Base-by-base conservation (phyloP, 2,888 invertebrate genomes). In the Graphium colonna region DNA sequence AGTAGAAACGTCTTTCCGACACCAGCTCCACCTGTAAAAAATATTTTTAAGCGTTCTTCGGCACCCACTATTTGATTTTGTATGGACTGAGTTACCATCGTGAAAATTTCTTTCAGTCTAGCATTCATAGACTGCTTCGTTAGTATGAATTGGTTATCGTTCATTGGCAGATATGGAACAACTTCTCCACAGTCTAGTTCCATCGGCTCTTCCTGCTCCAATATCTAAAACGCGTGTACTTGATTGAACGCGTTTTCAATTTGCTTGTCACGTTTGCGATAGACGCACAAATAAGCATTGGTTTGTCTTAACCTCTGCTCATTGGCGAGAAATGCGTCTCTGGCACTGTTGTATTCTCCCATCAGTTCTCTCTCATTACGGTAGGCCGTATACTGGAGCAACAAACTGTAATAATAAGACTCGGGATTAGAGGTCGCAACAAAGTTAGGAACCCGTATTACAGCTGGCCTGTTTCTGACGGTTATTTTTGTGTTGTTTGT, bases 201-300 rank as follows among this genome's bases (percentile, higher is more conserved):
- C 51, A 49, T 56, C 45, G 51, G 47, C 57, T 56, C 57, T 61
- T 51, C 52, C 21, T 61, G 60, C 51, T 66, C 62, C 51, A 28
- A 28, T 28, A 28, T 28, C 28, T 28, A 8, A 28, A 28, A 28
- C 26, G 68, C 65, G 46, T 68, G 62, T 43, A n/a, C n/a, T n/a
- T n/a, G n/a, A 65, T 44, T 54, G 49, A 69, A 68, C 46, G 65
- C 66, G 52, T 68, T 70, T 61, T 70, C 68, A 46, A 62, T 62
- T 55, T 62, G 66, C 44, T 51, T 51, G 52, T 63, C 63, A 40
- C 63, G 60, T 16, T 63, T 59, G n/a, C n/a, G n/a, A n/a, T n/a
- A n/a, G n/a, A n/a, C n/a, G n/a, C n/a, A n/a, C n/a, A n/a, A n/a
- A n/a, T n/a, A n/a, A n/a, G n/a, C n/a, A n/a, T n/a, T 61, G 60